Conservation (phyloP, 2,797 vertebrate species). For the Mormyrus proboscirostris region DNA sequence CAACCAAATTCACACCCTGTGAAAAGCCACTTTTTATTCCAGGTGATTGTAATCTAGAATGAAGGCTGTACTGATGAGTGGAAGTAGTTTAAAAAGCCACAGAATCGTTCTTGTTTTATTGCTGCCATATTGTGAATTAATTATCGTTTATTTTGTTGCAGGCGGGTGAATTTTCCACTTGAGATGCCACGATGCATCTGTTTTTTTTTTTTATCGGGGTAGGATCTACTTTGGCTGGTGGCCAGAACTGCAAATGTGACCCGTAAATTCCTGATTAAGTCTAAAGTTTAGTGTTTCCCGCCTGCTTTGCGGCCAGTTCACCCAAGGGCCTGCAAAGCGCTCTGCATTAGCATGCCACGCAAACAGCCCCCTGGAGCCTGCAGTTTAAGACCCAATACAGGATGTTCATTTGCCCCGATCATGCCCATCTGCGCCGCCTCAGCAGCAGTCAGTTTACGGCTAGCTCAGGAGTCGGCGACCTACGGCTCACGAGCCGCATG, state of each 20-base stretch:
- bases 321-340: conserved; percentile 23
- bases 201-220: conserved; percentile 58
- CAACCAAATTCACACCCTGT: background rate
- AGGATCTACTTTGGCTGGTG: conserved; percentile 68
- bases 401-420: conserved; percentile 40
- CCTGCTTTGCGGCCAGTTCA: conserved; percentile 22
- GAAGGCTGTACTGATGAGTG: background rate
- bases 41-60: conserved; percentile 23
- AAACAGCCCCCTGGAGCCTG: conserved; percentile 37
- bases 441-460: conserved; percentile 47
- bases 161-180: conserved; percentile 75
- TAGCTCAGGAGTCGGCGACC: conserved; percentile 34
- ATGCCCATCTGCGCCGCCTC: conserved; percentile 26
- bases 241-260: conserved; percentile 57
- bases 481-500: no score
- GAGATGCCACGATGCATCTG: conserved; percentile 77
- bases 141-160: conserved; percentile 77
- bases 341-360: conserved; percentile 42
- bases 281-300: conserved; percentile 55
- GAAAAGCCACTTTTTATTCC: conserved; percentile 34
- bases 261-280: conserved; percentile 60
- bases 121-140: conserved; percentile 74
- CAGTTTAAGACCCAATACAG: conserved; percentile 40
- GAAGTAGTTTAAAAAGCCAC: conserved; percentile 50
- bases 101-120: conserved; percentile 76